phyloP scores from a whole-genome alignment of 2,797 vertebrate genomes.

The Hybognathus amarus region DNA sequence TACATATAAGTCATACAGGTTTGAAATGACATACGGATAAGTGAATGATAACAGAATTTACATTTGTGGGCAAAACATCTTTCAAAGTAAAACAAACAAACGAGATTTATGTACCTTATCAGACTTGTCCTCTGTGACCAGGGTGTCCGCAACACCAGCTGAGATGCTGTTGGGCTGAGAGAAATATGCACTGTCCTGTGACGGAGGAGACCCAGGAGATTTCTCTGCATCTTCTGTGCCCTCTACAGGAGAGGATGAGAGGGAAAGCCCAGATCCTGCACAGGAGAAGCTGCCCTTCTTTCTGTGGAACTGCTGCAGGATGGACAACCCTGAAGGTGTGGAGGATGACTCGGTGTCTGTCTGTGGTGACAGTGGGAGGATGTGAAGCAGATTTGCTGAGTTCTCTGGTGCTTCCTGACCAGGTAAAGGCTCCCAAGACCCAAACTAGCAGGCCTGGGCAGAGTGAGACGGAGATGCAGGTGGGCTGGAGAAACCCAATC shows the following conservation, averaged over 20 bases:
- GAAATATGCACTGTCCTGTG: slow-evolving; percentile 74
- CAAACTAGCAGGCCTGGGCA: slow-evolving; percentile 53
- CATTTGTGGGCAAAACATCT: not conserved
- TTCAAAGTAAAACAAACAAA: not conserved
- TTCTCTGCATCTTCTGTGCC: slow-evolving; percentile 45
- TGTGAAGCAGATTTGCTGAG: slow-evolving; percentile 36
- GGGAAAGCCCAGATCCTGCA: not conserved
- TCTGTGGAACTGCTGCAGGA: slow-evolving; percentile 77
- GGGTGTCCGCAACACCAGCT: slow-evolving; percentile 33
- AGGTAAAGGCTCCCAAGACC: slow-evolving; percentile 76
- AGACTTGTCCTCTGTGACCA: not conserved
- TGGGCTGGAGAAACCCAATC: slow-evolving; percentile 66
- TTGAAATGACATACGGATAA: not conserved
- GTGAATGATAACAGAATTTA: not conserved
- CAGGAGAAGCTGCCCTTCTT: slow-evolving; percentile 60
- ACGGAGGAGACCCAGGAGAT: slow-evolving; percentile 65
- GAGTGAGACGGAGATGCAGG: slow-evolving; percentile 46
- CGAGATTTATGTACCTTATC: slow-evolving; percentile 30
- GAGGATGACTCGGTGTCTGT: slow-evolving; percentile 56
- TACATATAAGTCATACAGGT: not conserved
- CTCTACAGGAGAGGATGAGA: slow-evolving; percentile 33
- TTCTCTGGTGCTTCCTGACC: slow-evolving; percentile 71
- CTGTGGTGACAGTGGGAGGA: slow-evolving; percentile 42
- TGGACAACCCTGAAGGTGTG: slow-evolving; percentile 52
- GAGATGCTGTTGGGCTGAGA: slow-evolving; percentile 65